These are phyloP conservation scores for Potamarius usumacintae DNA, from an alignment of 2,113 vertebrate genomes.

Conservation along the genomic window DNA sequence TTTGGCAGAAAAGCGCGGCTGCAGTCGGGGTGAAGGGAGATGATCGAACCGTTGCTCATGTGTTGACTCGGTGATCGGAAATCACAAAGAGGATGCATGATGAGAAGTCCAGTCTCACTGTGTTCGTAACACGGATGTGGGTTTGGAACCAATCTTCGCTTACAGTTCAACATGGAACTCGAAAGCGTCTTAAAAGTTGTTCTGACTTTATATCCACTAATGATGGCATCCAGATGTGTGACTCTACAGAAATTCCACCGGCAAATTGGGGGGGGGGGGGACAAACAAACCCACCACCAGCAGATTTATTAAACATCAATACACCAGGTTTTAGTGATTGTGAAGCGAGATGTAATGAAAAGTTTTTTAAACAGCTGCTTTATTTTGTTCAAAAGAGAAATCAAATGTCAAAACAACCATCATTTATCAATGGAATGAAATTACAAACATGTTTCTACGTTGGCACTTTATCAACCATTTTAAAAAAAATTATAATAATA, in stretches of 20 bases:
- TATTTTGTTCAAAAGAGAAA: constrained; percentile 58
- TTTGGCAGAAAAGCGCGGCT: constrained; percentile 1
- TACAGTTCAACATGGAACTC: not conserved
- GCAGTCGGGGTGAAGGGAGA: not conserved
- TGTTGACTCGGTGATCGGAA: constrained; percentile 21
- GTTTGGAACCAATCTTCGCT: constrained; percentile 3
- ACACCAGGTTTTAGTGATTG: not conserved
- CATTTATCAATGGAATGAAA: not conserved
- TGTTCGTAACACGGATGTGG: constrained; percentile 47
- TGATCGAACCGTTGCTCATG: constrained; percentile 15
- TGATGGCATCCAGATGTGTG: not conserved
- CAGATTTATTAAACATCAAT: not conserved
- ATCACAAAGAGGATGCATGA: not conserved
- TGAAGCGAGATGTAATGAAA: not conserved
- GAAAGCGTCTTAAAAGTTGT: not conserved
- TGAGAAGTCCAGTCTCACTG: constrained; percentile 16
- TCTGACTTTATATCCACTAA: not conserved
- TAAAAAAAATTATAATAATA: constrained; percentile 55
- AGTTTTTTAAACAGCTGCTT: constrained; percentile 36
- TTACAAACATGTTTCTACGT: not conserved
- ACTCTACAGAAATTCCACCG: not conserved
- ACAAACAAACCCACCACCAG: not conserved
- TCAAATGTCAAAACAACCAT: constrained; percentile 69
- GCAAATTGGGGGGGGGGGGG: not conserved
- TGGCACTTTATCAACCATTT: constrained; percentile 73